Base-by-base conservation (phyloP, 2,888 invertebrate species). In the Melieria omissa region DNA sequence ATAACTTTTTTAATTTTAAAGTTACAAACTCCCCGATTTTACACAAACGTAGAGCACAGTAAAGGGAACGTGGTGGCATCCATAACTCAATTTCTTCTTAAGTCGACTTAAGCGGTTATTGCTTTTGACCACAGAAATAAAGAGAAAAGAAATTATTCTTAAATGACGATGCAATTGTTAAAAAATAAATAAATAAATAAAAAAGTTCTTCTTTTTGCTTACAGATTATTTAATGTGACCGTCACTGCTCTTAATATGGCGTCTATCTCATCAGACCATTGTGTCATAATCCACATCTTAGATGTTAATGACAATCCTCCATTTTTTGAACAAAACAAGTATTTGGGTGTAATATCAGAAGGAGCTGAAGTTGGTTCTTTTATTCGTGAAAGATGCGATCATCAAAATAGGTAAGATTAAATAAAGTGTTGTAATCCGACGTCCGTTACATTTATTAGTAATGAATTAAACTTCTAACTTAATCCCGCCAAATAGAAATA, bases 251-350 rank as follows among this genome's bases (percentile, higher is more conserved):
- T 93, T 41, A 97, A 95, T 85, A 95, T 97, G 93, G 94, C 95
- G 82, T 89, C 92, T 75, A 92, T 93, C 7, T 89, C 90, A 61
- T 92, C 95, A 0, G 84, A 83, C 14, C 93, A 93, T 75, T 90
- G 89, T 79, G 92, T 96, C 45, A 88, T 93, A 14, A 91, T 98
- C 73, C 96, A 96, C 88, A 92, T 97, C 73, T 88, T 96, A 74
- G 97, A 98, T 88, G 90, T 91, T 79, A 98, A 98, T 88, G 96
- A 96, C 87, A 95, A 93, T 87, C 89, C 92, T 42, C 96, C 96
- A 0, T 87, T 88, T 78, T 93, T 96, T 84, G 82, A 90, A 42
- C 91, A 91, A 80, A 90, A 89, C 60, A 84, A 87, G 75, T 95
- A 93, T 86, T 88, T 88, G 75, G 95, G 95, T n/a, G 89, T 89